Conservation (phyloP, 2,113 vertebrate genomes). For the Clinocottus analis region DNA sequence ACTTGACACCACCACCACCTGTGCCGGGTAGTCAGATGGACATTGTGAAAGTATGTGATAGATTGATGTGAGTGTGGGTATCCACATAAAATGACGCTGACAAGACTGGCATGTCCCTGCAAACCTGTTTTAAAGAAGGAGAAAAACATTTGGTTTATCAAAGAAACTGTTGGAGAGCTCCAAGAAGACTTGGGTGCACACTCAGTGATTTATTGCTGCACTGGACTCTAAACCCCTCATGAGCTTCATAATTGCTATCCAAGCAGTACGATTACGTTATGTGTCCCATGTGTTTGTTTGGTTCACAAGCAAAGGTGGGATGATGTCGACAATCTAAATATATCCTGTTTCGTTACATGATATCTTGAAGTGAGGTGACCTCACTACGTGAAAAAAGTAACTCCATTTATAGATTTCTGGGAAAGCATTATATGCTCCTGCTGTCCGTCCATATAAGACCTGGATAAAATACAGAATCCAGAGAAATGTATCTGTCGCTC, state of each 20-base stretch:
- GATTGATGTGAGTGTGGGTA: conserved; percentile 64
- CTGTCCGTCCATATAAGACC: conserved; percentile 51
- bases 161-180: conserved; percentile 35
- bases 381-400: conserved; percentile 75
- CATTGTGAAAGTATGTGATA: conserved; percentile 59
- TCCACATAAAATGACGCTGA: conserved; percentile 44
- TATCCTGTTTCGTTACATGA: conserved; percentile 70
- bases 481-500: conserved; percentile 19
- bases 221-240: conserved; percentile 26
- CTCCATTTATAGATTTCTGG: conserved; percentile 71
- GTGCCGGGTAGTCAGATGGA: conserved; percentile 69
- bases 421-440: conserved; percentile 49
- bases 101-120: conserved; percentile 26
- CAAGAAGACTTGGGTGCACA: conserved; percentile 34
- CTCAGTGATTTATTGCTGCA: conserved; percentile 48
- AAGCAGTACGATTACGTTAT: conserved; percentile 40
- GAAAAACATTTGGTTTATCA: conserved; percentile 57
- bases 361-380: conserved; percentile 72
- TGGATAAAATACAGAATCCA: conserved; percentile 46
- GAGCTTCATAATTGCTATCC: conserved; percentile 28
- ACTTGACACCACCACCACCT: conserved; percentile 77
- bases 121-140: conserved; percentile 42
- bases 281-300: conserved; percentile 60
- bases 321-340: conserved; percentile 74
- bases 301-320: conserved; percentile 51